Conservation (phyloP, 2,888 invertebrate genomes). For the Tyria jacobaeae region DNA sequence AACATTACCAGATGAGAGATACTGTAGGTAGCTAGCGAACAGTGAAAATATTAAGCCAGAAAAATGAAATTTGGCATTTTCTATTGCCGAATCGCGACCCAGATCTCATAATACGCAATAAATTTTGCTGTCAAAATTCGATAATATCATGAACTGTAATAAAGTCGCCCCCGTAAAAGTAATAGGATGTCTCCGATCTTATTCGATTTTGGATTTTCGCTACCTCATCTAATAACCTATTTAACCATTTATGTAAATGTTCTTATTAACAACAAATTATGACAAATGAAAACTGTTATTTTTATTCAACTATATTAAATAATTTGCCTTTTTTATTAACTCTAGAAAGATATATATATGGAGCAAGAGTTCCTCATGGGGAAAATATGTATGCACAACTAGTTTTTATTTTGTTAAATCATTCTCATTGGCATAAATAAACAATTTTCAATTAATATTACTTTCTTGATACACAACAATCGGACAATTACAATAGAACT, state of each 20-base stretch:
- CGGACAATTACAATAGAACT: too few species aligned
- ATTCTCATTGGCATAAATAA: too few species aligned
- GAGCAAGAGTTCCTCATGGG: too few species aligned
- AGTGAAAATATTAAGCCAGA: constrained; percentile 39
- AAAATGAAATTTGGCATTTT: constrained; percentile 41
- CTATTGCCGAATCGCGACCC: constrained; percentile 38
- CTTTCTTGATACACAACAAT: too few species aligned
- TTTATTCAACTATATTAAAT: constrained; percentile 20
- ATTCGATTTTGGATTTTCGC: constrained; percentile 28
- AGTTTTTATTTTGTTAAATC: too few species aligned
- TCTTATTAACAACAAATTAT: constrained; percentile 20
- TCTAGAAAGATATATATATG: too few species aligned
- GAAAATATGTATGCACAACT: too few species aligned
- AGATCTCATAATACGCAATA: constrained; percentile 40
- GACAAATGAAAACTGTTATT: constrained; percentile 11
- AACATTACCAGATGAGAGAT: constrained; percentile 38
- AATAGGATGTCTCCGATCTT: constrained; percentile 33
- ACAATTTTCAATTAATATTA: too few species aligned
- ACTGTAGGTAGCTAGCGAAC: constrained; percentile 31
- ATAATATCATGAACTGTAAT: constrained; percentile 42
- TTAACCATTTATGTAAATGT: constrained; percentile 16
- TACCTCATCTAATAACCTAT: constrained; percentile 17
- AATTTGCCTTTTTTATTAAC: not conserved
- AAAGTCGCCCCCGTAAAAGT: constrained; percentile 38
- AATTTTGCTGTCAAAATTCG: constrained; percentile 49